phyloP scores from a whole-genome alignment of 2,113 vertebrate genomes.

The Pluvialis apricaria region DNA sequence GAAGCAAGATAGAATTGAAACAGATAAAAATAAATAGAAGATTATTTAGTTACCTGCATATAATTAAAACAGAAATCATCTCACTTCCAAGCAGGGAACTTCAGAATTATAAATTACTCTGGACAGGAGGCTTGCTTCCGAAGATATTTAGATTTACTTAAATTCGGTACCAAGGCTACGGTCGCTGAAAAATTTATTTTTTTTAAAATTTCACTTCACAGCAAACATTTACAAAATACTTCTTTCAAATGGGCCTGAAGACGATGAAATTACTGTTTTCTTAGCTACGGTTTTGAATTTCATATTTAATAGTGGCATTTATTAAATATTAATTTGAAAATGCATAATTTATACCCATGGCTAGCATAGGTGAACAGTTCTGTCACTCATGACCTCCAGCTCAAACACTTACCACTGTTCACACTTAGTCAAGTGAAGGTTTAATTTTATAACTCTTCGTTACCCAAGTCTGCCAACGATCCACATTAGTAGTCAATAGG shows the following conservation, averaged over 20 bases:
- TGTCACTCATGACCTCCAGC: neutral
- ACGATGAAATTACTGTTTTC: neutral
- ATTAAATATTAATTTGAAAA: slow-evolving; percentile 30
- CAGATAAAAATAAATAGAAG: neutral
- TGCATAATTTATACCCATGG: neutral
- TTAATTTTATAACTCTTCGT: neutral
- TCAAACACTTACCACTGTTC: neutral
- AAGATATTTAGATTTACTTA: neutral
- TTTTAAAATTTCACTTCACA: neutral
- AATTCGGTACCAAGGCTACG: neutral
- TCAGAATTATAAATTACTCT: neutral
- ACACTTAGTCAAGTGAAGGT: neutral
- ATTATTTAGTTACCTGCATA: neutral
- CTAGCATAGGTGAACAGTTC: neutral
- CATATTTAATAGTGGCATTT: slow-evolving; percentile 23
- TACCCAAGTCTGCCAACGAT: neutral
- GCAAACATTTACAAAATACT: neutral
- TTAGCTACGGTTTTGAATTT: neutral
- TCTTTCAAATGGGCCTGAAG: neutral
- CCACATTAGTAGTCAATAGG: neutral
- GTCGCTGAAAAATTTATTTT: neutral
- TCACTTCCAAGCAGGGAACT: neutral
- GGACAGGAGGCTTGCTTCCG: neutral
- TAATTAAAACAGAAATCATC: neutral
- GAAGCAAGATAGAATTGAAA: neutral